Base-by-base conservation (phyloP, 2,888 invertebrate genomes). In the Mimachlamys varia region DNA sequence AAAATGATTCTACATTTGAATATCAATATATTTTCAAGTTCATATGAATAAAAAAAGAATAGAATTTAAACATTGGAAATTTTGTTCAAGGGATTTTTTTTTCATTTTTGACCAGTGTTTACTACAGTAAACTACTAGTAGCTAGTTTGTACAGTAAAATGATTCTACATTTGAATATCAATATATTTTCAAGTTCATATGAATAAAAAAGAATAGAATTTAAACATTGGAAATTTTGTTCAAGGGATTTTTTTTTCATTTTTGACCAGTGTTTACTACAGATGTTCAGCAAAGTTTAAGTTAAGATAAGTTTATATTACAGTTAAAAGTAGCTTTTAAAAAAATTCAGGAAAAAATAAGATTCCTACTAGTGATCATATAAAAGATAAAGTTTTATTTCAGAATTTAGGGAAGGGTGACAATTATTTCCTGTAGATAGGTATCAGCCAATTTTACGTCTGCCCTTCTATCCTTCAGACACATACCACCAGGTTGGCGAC, bases 391-490 rank as follows among this genome's bases (percentile, higher is more conserved):
- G 3, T 76, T 58, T 76, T 76, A 76, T 5, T 13, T 27, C 33
- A 1, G 62, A 76, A 76, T 76, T 27, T 19, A 76, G 33, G 33
- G 76, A 76, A 33, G 76, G 76, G 19, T 76, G 76, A 76, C 76
- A 76, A 33, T 33, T 76, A 76, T 33, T 76, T 76, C 5, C 76
- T 76, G 33, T 76, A 76, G 76, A 76, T 76, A 33, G 2, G 17
- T 76, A 76, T 76, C 76, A 62, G 62, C 7, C n/a, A 33, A 33
- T 76, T 76, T 76, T 33, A 76, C 33, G 76, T 76, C 76, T 76
- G 76, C 33, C 33, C 76, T n/a, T 33, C 58, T 22, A 58, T 58
- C 76, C 33, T 76, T 13, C 76, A 33, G 27, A 10, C 22, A 76
- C 76, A 76, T 76, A 27, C 27, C 76, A 76, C 76, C 27, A 27